A percentile compares a stretch with the other conserved stretches of the same genome.
Conservation (phyloP, 2,113 vertebrate species). For the Thalassarche chlororhynchos region DNA sequence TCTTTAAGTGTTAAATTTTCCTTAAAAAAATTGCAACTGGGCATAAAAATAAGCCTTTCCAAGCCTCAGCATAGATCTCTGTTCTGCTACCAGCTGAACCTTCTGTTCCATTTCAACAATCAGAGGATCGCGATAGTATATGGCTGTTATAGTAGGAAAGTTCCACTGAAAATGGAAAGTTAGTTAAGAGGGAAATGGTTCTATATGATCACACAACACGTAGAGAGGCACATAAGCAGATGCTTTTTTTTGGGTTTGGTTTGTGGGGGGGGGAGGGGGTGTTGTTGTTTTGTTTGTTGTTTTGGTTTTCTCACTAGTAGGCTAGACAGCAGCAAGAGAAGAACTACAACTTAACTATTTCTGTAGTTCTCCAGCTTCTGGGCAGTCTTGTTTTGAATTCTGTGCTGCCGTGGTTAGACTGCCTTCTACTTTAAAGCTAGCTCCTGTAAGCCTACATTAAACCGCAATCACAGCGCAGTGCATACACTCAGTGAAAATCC, state of each 20-base stretch:
- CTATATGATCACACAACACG: neutral
- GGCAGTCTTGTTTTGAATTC: neutral
- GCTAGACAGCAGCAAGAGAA: neutral
- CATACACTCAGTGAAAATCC: neutral
- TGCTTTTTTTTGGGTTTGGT: neutral
- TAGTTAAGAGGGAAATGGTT: neutral
- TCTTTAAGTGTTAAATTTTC: neutral
- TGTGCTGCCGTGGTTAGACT: neutral
- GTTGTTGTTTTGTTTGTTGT: neutral
- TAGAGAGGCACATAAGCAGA: neutral
- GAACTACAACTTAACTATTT: neutral
- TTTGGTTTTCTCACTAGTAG: neutral
- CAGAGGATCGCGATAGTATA: neutral
- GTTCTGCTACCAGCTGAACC: neutral
- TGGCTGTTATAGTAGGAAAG: neutral
- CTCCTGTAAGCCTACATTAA: neutral
- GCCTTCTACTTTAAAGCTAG: neutral
- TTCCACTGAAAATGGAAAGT: neutral
- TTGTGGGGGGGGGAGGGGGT: too few relatives aligned
- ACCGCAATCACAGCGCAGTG: fast-evolving
- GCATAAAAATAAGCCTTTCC: neutral
- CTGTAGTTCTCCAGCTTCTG: neutral
- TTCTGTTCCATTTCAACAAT: neutral
- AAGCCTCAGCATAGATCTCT: neutral
- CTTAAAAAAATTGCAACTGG: neutral